Conservation (phyloP, 2,113 vertebrate species). For the Electrona antarctica region DNA sequence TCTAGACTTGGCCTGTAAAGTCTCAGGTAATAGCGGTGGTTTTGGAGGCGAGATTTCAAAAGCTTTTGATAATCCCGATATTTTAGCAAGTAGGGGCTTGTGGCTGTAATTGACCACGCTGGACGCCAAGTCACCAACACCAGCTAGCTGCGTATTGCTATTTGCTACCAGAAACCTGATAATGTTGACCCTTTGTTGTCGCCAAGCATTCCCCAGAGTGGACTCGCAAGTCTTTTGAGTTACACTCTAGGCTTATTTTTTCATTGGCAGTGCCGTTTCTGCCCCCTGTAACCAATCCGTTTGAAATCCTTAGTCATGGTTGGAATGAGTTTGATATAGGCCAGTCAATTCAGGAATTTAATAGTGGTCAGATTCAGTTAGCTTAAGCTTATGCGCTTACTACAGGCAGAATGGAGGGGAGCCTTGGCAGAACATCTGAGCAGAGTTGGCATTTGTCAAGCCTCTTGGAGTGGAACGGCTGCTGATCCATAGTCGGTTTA, state of each 20-base stretch:
- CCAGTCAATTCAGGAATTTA: slow-evolving; percentile 13
- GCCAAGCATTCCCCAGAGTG: slow-evolving; percentile 19
- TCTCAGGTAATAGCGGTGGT: slow-evolving; percentile 27
- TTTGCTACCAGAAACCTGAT: slow-evolving; percentile 35
- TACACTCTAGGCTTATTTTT: neutral
- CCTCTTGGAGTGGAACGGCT: neutral
- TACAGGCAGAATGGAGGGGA: neutral
- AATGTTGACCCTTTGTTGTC: slow-evolving; percentile 15
- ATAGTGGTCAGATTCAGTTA: slow-evolving; percentile 1
- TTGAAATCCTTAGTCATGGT: slow-evolving; percentile 13
- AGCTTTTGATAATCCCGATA: slow-evolving; percentile 34
- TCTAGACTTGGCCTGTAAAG: slow-evolving; percentile 19
- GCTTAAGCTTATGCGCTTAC: neutral
- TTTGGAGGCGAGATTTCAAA: slow-evolving; percentile 25
- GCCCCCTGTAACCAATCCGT: slow-evolving; percentile 12
- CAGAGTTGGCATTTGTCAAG: slow-evolving; percentile 11
- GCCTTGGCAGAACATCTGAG: slow-evolving; percentile 13
- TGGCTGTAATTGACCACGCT: slow-evolving; percentile 18
- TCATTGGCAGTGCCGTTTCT: neutral
- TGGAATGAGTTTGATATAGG: slow-evolving; percentile 3
- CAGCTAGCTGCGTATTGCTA: neutral
- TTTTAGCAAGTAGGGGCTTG: slow-evolving; percentile 35
- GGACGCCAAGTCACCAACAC: slow-evolving; percentile 9
- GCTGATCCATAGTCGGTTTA: slow-evolving; percentile 6
- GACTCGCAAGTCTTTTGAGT: neutral